A percentile compares a stretch with the other conserved stretches of the same genome.
Conservation (phyloP, 2,797 vertebrate genomes). For the Gallinago solitaria region DNA sequence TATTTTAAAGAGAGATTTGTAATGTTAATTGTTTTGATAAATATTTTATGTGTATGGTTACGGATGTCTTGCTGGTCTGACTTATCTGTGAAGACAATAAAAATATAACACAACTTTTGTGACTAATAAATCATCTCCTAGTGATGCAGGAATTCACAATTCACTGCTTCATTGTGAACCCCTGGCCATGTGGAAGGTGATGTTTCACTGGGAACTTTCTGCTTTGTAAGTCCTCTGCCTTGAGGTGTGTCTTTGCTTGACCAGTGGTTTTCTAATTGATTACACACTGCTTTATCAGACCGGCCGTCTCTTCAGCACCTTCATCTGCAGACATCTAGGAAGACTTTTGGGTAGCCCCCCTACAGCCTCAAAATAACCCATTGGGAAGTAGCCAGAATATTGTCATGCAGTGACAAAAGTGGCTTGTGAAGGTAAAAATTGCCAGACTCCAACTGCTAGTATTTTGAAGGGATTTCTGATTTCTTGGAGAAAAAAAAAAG, state of each 20-base stretch:
- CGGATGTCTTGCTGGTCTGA: constrained; percentile 59
- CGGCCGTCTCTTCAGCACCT: neutral
- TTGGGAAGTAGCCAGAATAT: neutral
- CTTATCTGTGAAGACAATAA: constrained; percentile 69
- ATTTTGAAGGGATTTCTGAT: neutral
- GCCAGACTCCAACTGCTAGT: neutral
- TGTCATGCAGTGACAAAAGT: neutral
- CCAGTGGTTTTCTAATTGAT: neutral
- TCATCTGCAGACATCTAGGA: neutral
- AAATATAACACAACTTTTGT: constrained; percentile 24
- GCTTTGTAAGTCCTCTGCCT: neutral
- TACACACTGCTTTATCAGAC: neutral
- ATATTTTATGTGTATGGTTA: constrained; percentile 41
- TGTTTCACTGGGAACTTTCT: neutral
- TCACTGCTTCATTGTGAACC: neutral
- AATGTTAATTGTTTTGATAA: constrained; percentile 70
- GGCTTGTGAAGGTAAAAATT: neutral
- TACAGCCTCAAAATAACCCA: neutral
- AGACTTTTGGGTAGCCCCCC: neutral
- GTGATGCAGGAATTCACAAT: neutral
- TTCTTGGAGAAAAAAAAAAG: neutral
- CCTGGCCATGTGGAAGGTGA: neutral
- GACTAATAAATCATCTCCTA: constrained; percentile 43
- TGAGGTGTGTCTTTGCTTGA: neutral
- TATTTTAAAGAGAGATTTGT: constrained; percentile 82